Conservation (phyloP, 2,888 invertebrate genomes). For the Apodemia duryi region DNA sequence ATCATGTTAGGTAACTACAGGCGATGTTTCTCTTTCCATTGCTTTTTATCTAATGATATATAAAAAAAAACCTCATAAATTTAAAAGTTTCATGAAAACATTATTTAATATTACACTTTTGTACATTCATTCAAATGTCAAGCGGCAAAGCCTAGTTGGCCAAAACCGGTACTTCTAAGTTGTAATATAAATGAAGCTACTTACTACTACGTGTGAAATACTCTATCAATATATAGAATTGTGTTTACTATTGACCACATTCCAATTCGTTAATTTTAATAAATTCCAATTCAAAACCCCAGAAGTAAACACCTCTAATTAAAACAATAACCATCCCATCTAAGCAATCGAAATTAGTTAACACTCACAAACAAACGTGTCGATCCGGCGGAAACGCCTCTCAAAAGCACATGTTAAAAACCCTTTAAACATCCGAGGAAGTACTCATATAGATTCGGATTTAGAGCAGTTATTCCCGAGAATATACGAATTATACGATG, state of each 20-base stretch:
- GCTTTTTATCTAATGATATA: too few relatives aligned
- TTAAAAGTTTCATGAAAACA: too few relatives aligned
- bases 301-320: constrained; percentile 38
- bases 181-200: too few relatives aligned
- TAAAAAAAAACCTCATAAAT: too few relatives aligned
- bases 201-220: not conserved
- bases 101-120: too few relatives aligned
- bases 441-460: constrained; percentile 8
- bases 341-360: constrained; percentile 60
- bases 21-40: too few relatives aligned
- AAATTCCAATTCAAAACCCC: constrained; percentile 23
- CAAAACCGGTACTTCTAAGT: too few relatives aligned
- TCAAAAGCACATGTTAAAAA: constrained; percentile 37
- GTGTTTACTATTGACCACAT: not conserved
- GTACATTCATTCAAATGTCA: too few relatives aligned
- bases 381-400: constrained; percentile 61
- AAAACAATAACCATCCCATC: constrained; percentile 51
- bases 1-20: too few relatives aligned
- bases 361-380: constrained; percentile 52
- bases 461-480: constrained; percentile 11
- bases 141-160: too few relatives aligned
- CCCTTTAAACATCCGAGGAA: constrained; percentile 26
- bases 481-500: constrained; percentile 20
- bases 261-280: constrained; percentile 1
- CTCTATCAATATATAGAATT: not conserved